A percentile compares a stretch with the other conserved stretches of the same genome.
Conservation (phyloP, 2,797 vertebrate species). For the Cottoperca gobio region DNA sequence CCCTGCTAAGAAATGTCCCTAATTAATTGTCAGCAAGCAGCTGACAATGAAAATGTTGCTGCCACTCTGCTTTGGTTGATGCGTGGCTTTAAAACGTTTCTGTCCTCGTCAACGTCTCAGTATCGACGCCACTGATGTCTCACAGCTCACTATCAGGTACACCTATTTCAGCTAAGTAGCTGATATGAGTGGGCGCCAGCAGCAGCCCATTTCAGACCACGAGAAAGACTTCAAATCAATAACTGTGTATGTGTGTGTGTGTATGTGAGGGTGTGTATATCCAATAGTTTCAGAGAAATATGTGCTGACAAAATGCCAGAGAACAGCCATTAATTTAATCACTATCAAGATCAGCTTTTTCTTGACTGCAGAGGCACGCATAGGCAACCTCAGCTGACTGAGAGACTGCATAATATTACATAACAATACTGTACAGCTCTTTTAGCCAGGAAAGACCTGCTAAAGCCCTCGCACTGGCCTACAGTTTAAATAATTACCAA, state of each 20-base stretch:
- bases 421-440: slow-evolving; percentile 26
- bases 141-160: slow-evolving; percentile 51
- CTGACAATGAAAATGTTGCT: slow-evolving; percentile 41
- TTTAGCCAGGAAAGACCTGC: slow-evolving; percentile 1
- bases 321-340: slow-evolving; percentile 50
- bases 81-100: slow-evolving; percentile 33
- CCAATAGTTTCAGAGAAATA: slow-evolving; percentile 46
- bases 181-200: slow-evolving; percentile 63
- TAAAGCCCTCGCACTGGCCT: neutral
- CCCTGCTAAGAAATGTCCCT: neutral
- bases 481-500: neutral
- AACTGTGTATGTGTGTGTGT: slow-evolving; percentile 26
- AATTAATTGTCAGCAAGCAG: slow-evolving; percentile 34
- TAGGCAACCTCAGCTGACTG: slow-evolving; percentile 23
- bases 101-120: slow-evolving; percentile 41
- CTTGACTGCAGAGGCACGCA: slow-evolving; percentile 34
- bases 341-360: slow-evolving; percentile 29
- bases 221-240: slow-evolving; percentile 65
- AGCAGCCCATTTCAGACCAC: slow-evolving; percentile 56
- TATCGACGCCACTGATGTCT: slow-evolving; percentile 52
- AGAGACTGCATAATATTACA: slow-evolving; percentile 40
- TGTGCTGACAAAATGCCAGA: slow-evolving; percentile 49
- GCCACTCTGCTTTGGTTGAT: slow-evolving; percentile 43
- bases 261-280: slow-evolving; percentile 16
- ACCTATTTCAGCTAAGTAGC: slow-evolving; percentile 66